These are phyloP conservation scores for Channa striata DNA, from an alignment of 2,797 vertebrate species.

Conservation along the genomic window DNA sequence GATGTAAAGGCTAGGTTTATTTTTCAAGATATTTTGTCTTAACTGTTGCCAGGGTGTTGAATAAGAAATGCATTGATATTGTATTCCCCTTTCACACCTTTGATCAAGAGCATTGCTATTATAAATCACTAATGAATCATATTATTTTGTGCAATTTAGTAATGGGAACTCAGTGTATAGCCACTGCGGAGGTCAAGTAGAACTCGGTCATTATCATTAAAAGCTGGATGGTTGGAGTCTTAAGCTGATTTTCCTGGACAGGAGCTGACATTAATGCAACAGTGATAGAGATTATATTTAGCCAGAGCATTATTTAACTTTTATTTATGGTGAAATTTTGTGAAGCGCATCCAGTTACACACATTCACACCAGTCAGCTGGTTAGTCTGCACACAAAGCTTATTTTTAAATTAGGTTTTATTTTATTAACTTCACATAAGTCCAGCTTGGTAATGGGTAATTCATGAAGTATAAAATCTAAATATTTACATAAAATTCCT, in stretches of 20 bases:
- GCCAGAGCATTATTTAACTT: slow-evolving; percentile 26
- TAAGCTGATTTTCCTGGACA: slow-evolving; percentile 40
- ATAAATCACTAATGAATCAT: slow-evolving; percentile 46
- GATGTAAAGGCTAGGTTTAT: slow-evolving; percentile 52
- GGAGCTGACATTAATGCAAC: slow-evolving; percentile 50
- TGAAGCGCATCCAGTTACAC: slow-evolving; percentile 5
- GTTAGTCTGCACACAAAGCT: too few species aligned
- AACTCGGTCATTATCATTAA: slow-evolving; percentile 46
- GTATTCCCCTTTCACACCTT: slow-evolving; percentile 60
- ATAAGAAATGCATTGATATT: slow-evolving; percentile 24
- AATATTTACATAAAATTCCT: too few species aligned
- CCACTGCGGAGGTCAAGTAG: slow-evolving; percentile 48
- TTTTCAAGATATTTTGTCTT: slow-evolving; percentile 46
- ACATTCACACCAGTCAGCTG: slow-evolving; percentile 37
- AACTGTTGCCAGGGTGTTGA: slow-evolving; percentile 59
- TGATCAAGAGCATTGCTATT: slow-evolving; percentile 44
- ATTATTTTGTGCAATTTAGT: slow-evolving; percentile 53
- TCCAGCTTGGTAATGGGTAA: too few species aligned
- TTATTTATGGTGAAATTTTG: slow-evolving; percentile 11
- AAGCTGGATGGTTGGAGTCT: slow-evolving; percentile 18
- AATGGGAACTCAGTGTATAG: slow-evolving; percentile 37
- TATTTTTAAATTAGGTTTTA: too few species aligned
- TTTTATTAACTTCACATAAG: too few species aligned
- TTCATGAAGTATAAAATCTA: too few species aligned
- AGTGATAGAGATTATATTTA: slow-evolving; percentile 29